Evolutionary conservation across 37 sponge, comb jelly and placozoan species (phyloP).

Genomic region (Bolinopsis microptera): DNA sequence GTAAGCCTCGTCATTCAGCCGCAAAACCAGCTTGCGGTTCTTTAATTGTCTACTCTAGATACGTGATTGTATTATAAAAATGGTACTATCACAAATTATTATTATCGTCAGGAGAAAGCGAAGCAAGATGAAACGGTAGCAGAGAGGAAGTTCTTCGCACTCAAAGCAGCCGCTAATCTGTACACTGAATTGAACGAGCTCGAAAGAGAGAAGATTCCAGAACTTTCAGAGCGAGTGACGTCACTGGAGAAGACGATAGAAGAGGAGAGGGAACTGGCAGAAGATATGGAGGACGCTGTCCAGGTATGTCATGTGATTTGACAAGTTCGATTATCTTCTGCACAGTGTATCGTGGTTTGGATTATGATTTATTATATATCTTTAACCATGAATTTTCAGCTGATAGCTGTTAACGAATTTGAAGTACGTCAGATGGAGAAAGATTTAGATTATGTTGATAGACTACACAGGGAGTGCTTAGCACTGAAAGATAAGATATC

Average conservation of each 20-base stretch:
- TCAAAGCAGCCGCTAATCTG: background rate
- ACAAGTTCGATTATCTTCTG: background rate
- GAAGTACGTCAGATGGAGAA: conserved; percentile 20
- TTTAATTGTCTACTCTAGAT: too few species aligned
- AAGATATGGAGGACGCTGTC: conserved; percentile 9
- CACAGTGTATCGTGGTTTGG: too few species aligned
- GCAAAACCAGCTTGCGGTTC: too few species aligned
- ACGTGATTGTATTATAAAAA: background rate
- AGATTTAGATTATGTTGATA: conserved; percentile 54
- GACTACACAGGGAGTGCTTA: conserved; percentile 10
- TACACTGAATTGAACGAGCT: background rate
- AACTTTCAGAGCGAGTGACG: background rate
- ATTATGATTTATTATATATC: too few species aligned
- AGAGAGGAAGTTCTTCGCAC: background rate
- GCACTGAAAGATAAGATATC: background rate
- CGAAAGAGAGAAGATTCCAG: conserved; percentile 12
- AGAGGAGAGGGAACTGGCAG: background rate
- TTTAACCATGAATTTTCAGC: background rate
- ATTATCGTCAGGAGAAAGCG: background rate
- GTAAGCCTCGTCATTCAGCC: too few species aligned
- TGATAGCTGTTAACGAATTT: background rate
- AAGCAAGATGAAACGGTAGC: conserved; percentile 20
- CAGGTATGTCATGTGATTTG: background rate
- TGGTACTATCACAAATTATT: background rate
- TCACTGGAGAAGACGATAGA: background rate